A percentile compares a stretch with the other conserved stretches of the same genome.
These are phyloP conservation scores for Centropus bengalensis DNA, from an alignment of 2,113 vertebrate species.

Conservation along the genomic window DNA sequence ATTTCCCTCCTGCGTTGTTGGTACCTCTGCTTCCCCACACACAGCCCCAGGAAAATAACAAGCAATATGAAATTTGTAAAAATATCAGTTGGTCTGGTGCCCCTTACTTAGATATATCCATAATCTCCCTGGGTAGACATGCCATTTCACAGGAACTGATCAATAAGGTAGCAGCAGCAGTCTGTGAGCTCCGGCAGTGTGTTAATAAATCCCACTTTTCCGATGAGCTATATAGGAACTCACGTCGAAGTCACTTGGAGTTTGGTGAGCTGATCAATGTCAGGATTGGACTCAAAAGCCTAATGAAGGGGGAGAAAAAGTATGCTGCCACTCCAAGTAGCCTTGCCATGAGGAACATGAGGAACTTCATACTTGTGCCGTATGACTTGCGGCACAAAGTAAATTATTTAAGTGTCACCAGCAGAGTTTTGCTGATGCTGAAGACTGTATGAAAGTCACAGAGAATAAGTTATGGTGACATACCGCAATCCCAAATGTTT, in stretches of 20 bases:
- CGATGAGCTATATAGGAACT: not conserved
- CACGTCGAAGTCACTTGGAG: not conserved
- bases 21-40: not conserved
- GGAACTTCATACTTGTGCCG: not conserved
- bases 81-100: not conserved
- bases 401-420: not conserved
- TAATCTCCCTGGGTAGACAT: not conserved
- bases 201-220: slow-evolving; percentile 66
- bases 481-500: not conserved
- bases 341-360: not conserved
- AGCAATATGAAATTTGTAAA: slow-evolving; percentile 25
- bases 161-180: slow-evolving; percentile 32
- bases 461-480: not conserved
- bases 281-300: not conserved
- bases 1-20: not conserved
- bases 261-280: slow-evolving; percentile 48
- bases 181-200: not conserved
- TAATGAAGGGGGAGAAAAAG: not conserved
- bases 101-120: not conserved
- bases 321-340: not conserved
- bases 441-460: not conserved
- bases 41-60: not conserved
- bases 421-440: not conserved
- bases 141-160: slow-evolving; percentile 1
- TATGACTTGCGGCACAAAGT: not conserved